Percentiles rank a stretch among this genome's conserved stretches.
These are phyloP conservation scores for Herpailurus yagouaroundi DNA, from an alignment of 2,113 vertebrate genomes.

Conservation along the genomic window DNA sequence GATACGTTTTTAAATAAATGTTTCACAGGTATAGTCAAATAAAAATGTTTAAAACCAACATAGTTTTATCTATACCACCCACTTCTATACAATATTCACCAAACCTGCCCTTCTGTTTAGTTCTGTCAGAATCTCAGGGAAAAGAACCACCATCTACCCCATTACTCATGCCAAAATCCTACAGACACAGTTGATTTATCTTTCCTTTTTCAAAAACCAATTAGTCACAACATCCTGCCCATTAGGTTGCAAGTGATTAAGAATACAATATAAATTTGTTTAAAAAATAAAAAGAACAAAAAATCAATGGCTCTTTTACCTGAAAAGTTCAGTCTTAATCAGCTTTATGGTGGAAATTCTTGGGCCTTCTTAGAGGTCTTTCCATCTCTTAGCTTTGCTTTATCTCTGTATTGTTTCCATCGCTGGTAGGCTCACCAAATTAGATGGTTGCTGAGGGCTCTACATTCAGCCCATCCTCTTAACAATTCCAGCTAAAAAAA, in stretches of 20 bases:
- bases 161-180: not conserved
- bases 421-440: not conserved
- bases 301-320: not conserved
- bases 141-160: not conserved
- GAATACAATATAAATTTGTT: not conserved
- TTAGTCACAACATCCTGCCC: not conserved
- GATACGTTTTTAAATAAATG: not conserved
- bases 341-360: not conserved
- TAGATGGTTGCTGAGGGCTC: not conserved
- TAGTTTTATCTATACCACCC: not conserved
- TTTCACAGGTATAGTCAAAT: not conserved
- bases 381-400: not conserved
- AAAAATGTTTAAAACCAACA: slow-evolving; percentile 18
- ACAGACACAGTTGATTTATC: not conserved
- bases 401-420: not conserved
- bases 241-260: not conserved
- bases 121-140: not conserved
- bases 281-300: not conserved
- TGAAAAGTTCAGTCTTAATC: not conserved
- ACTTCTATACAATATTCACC: not conserved
- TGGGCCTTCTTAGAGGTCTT: not conserved
- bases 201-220: not conserved
- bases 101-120: not conserved
- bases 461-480: not conserved
- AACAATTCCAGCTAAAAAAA: not conserved